phyloP scores from a whole-genome alignment of 2,888 invertebrate genomes.

The Dicyrtoma fusca region DNA sequence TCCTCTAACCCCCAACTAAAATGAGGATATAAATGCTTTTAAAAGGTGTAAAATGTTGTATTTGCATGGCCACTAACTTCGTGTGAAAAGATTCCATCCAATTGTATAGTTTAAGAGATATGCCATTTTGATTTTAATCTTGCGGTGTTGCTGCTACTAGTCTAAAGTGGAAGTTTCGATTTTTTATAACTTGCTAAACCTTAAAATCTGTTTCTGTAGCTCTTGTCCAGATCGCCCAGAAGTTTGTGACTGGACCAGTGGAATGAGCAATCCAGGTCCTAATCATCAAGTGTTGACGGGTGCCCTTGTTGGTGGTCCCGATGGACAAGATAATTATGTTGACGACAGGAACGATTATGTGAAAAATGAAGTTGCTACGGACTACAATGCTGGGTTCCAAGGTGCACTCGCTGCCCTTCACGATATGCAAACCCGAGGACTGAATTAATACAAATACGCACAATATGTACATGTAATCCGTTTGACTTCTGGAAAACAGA shows the following conservation, averaged over 20 bases:
- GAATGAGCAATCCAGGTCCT: slow-evolving; percentile 58
- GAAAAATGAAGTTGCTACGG: slow-evolving; percentile 65
- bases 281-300: slow-evolving; percentile 65
- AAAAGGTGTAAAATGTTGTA: too few species aligned
- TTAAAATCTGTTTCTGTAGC: slow-evolving; percentile 57
- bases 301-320: slow-evolving; percentile 66
- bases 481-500: not conserved
- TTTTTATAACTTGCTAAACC: too few species aligned
- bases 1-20: too few species aligned
- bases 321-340: slow-evolving; percentile 63
- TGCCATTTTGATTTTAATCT: too few species aligned
- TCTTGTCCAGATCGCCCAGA: slow-evolving; percentile 64
- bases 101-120: too few species aligned
- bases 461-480: slow-evolving; percentile 5
- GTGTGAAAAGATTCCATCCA: too few species aligned
- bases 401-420: slow-evolving; percentile 63
- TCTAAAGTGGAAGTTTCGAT: too few species aligned
- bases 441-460: too few species aligned
- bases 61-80: too few species aligned
- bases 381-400: slow-evolving; percentile 66
- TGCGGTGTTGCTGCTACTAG: too few species aligned
- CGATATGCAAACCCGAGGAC: not conserved
- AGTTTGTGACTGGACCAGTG: slow-evolving; percentile 63
- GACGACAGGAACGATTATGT: slow-evolving; percentile 64
- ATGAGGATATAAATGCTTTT: too few species aligned